Base-by-base conservation (phyloP, 1,140 invertebrate species). In the Formica selysi region DNA sequence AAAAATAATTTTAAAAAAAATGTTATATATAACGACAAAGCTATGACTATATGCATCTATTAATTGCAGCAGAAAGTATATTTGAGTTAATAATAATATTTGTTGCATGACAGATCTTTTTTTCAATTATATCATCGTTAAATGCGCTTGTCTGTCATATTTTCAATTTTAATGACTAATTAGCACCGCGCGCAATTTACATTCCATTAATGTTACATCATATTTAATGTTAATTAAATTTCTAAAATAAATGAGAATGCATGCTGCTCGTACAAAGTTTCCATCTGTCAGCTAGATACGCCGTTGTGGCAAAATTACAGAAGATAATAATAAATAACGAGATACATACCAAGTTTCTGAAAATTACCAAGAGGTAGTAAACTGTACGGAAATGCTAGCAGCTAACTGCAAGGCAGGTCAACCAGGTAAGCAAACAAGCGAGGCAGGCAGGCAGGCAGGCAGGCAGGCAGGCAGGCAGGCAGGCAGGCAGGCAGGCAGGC, bases 401-500 rank as follows among this genome's bases (percentile, higher is more conserved):
- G 48, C 26, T 22, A 59, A 61, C 38, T 44, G 29, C 26, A 32
- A 41, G 44, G 41, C 64, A 80, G 41, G 13, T 26, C 62, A 38
- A 41, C 54, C 54, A 74, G 38, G 74, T 76, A 29, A 76, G 73
- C 54, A 76, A 59, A 76, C 44, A 41, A 78, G 48, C 78, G 6
- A 13, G 48, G 29, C 29, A 54, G 62, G 36, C 41, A 48, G 26
- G 8, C 36, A 62, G 22, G 2, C 44, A 6, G 29, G 84, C 61
- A 38, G 29, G 29, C 5, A 78, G 29, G 48, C 13, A 16, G 11
- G 1, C 26, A 29, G 1, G 26, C 26, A 29, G 26, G 26, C 26
- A 29, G 26, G 26, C 26, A 29, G 26, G 26, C 26, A 29, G 26
- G 26, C 26, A 29, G 26, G 26, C 26, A 38, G 29, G 26, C 65